phyloP scores from a whole-genome alignment of 2,888 invertebrate species.

The Drosophila siamana region DNA sequence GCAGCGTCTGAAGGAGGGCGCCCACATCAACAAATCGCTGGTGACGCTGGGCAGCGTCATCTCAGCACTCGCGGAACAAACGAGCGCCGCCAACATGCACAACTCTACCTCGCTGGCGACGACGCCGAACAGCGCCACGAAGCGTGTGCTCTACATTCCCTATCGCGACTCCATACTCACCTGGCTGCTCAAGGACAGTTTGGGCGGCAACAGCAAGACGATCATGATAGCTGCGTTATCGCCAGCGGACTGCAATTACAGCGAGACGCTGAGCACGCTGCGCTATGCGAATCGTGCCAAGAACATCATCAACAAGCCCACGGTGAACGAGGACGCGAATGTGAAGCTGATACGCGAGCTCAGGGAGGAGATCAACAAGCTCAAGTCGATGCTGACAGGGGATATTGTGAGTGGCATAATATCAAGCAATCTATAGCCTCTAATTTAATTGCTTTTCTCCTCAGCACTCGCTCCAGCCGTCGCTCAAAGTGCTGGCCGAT shows the following conservation, averaged over 20 bases:
- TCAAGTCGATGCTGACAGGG: conserved; percentile 90
- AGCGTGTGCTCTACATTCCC: conserved; percentile 90
- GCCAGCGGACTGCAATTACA: conserved; percentile 94
- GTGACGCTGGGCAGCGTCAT: conserved; percentile 95
- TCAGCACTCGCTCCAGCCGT: conserved; percentile 87
- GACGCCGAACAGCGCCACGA: conserved; percentile 84
- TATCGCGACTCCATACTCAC: conserved; percentile 95
- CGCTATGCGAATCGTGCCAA: conserved; percentile 95
- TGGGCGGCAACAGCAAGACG: conserved; percentile 96
- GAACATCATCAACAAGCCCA: conserved; percentile 96
- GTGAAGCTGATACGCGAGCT: conserved; percentile 94
- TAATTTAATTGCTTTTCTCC: background rate
- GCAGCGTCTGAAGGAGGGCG: conserved; percentile 94
- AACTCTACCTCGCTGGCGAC: conserved; percentile 76
- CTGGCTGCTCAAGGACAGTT: conserved; percentile 94
- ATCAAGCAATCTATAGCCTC: background rate
- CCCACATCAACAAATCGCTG: conserved; percentile 95
- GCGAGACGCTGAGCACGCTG: conserved; percentile 93
- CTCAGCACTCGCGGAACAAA: conserved; percentile 91
- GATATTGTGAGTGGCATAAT: conserved; percentile 87
- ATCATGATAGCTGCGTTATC: conserved; percentile 95
- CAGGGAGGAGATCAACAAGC: conserved; percentile 93
- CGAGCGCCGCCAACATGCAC: conserved; percentile 74
- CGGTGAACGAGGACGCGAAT: conserved; percentile 95
- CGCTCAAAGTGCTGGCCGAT: conserved; percentile 91